A percentile compares a stretch with the other conserved stretches of the same genome.
phyloP scores from a whole-genome alignment of 1,140 invertebrate genomes.

The Aphelenchoides besseyi region DNA sequence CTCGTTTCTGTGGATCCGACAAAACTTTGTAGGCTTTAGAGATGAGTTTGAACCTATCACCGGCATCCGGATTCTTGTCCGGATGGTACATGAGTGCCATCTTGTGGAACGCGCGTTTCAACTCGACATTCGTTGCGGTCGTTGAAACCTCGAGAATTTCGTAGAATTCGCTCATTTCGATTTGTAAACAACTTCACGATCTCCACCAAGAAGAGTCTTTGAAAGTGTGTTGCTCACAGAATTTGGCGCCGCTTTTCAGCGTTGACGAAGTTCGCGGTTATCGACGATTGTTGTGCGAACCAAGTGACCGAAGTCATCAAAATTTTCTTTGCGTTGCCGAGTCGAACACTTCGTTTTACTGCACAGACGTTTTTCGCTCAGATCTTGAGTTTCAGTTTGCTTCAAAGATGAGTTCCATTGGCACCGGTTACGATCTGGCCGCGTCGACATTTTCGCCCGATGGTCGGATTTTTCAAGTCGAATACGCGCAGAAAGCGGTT shows the following conservation, averaged over 20 bases:
- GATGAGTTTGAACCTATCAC: constrained; percentile 74
- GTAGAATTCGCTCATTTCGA: constrained; percentile 86
- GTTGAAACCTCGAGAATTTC: constrained; percentile 90
- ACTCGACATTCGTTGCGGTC: constrained; percentile 77
- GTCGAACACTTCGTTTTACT: background rate
- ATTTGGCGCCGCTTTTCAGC: background rate
- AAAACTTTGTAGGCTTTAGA: constrained; percentile 97
- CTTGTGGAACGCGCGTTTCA: constrained; percentile 75
- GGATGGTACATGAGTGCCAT: constrained; percentile 85
- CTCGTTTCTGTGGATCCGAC: constrained; percentile 74
- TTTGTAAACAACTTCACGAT: background rate
- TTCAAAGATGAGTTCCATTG: constrained; percentile 82
- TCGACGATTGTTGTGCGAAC: background rate
- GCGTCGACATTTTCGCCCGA: constrained; percentile 99
- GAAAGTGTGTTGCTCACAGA: background rate
- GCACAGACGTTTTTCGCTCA: background rate
- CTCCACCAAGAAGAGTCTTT: no score
- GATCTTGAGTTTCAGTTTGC: background rate
- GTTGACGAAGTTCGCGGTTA: background rate
- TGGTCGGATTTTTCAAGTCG: constrained; percentile 73
- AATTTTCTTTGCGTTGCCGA: background rate
- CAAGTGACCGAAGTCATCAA: background rate
- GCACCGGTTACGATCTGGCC: constrained; percentile 86
- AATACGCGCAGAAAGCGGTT: constrained; percentile 98
- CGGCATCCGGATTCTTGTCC: constrained; percentile 98